Percentiles rank a stretch among this genome's conserved stretches.
These are phyloP conservation scores for Catalaphyllia jardinei DNA, from an alignment of 64 coral and sea anemone genomes.

Conservation along the genomic window DNA sequence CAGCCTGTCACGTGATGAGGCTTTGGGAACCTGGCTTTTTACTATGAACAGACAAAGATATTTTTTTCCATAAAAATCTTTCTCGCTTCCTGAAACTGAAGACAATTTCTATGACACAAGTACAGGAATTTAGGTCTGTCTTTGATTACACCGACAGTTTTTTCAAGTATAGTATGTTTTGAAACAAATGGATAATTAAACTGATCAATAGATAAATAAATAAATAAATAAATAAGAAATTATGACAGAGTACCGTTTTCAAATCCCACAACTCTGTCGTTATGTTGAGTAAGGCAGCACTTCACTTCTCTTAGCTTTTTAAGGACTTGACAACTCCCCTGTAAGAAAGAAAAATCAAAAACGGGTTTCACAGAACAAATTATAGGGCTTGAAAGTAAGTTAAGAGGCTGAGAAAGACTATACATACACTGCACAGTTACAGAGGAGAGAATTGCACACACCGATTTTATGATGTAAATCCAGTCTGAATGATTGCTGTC, in stretches of 20 bases:
- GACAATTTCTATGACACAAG: not conserved
- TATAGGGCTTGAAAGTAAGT: too few relatives aligned
- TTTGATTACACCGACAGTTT: not conserved
- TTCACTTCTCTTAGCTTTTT: slow-evolving; percentile 89
- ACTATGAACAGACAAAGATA: slow-evolving; percentile 32
- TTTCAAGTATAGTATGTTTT: not conserved
- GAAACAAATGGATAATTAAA: too few relatives aligned
- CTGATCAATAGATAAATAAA: too few relatives aligned
- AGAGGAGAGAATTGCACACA: not conserved
- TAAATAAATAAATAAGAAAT: not conserved
- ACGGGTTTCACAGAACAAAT: not conserved
- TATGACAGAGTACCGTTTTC: slow-evolving; percentile 73
- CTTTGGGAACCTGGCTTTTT: slow-evolving; percentile 79
- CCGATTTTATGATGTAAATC: slow-evolving; percentile 98
- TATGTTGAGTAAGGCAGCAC: slow-evolving; percentile 80
- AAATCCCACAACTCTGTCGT: slow-evolving; percentile 94
- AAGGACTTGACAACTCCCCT: slow-evolving; percentile 94
- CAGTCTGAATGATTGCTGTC: slow-evolving; percentile 97
- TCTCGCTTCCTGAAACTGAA: too few relatives aligned
- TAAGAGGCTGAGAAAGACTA: not conserved
- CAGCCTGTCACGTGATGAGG: slow-evolving; percentile 51
- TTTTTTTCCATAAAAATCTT: not conserved
- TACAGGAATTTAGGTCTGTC: too few relatives aligned
- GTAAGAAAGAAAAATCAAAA: not conserved
- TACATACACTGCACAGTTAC: not conserved